Base-by-base conservation (phyloP, 2,113 vertebrate species). In the Phyllostomus discolor region DNA sequence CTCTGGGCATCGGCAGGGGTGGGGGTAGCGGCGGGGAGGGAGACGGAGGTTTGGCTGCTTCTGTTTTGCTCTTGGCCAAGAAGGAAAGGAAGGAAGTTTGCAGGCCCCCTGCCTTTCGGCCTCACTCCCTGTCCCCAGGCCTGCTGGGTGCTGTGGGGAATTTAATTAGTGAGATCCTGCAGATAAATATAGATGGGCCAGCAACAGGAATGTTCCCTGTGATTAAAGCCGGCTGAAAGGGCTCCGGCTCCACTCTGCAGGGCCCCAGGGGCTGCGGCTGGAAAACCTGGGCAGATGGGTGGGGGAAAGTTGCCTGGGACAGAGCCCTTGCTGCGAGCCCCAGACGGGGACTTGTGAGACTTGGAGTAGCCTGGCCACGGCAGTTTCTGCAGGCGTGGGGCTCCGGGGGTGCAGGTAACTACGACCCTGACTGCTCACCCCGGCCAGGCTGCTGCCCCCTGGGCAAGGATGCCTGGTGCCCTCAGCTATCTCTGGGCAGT, bases 181-280 rank as follows among this genome's bases (percentile, higher is more conserved):
- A 96, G 98, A 98, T 98, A 98, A 98, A 97, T 97, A 97, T 97
- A 98, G 98, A 97, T 46, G 94, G 92, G 97, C 67, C 94, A 16
- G 98, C 97, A 90, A 96, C 92, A 98, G 97, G 94, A 97, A 97
- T 73, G 85, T 86, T 92, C 92, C 92, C 98, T 98, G 98, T 98
- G 97, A 98, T 98, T 98, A 97, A 98, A 98, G 97, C 97, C 95
- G 93, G 95, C 96, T 92, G 97, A 96, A 96, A 89, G 93, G 93
- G 24, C 96, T 97, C 94, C 95, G 62, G 62, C 62, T 64, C 62
- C 59, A 22, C 95, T 95, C 96, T 95, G 95, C 12, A 93, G 90
- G 93, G 87, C 96, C 97, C 94, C 92, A 82, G 52, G 90, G 91
- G 92, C 80, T 43, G 62, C 88, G 8, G 2, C 48, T 5, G 54